Conservation (phyloP, 2,113 vertebrate species). For the Sorex fumeus region DNA sequence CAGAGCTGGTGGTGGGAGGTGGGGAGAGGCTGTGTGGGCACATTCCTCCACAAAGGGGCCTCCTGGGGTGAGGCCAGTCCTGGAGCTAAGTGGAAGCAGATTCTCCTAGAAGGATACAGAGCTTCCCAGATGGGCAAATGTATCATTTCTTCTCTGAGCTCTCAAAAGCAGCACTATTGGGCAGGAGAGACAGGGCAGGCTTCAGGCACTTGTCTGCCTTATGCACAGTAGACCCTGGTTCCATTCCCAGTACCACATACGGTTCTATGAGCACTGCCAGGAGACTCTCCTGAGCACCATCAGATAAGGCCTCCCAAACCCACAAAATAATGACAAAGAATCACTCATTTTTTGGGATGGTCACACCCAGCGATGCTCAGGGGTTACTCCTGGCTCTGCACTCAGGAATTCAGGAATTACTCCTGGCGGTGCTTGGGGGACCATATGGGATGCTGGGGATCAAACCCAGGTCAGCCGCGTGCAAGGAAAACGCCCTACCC, state of each 20-base stretch:
- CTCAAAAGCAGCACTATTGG: neutral
- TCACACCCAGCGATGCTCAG: too few species aligned
- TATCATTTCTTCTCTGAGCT: neutral
- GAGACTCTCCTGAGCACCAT: neutral
- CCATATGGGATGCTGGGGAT: too few species aligned
- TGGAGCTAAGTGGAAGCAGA: neutral
- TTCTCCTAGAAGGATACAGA: neutral
- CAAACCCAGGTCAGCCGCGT: too few species aligned
- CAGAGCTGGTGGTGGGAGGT: neutral
- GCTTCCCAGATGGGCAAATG: neutral
- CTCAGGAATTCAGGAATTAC: too few species aligned
- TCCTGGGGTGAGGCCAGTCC: neutral
- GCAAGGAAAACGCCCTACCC: too few species aligned
- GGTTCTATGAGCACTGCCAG: too few species aligned
- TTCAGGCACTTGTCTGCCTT: neutral
- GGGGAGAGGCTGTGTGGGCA: neutral
- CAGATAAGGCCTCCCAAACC: neutral
- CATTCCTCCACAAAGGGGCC: neutral
- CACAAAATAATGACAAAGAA: neutral
- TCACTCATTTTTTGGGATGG: too few species aligned
- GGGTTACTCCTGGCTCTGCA: too few species aligned
- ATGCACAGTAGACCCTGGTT: too few species aligned
- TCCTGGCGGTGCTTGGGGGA: too few species aligned
- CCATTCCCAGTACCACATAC: too few species aligned
- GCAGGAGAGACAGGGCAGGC: neutral